Base-by-base conservation (phyloP, 1,140 invertebrate genomes). In the Batillaria attramentaria region DNA sequence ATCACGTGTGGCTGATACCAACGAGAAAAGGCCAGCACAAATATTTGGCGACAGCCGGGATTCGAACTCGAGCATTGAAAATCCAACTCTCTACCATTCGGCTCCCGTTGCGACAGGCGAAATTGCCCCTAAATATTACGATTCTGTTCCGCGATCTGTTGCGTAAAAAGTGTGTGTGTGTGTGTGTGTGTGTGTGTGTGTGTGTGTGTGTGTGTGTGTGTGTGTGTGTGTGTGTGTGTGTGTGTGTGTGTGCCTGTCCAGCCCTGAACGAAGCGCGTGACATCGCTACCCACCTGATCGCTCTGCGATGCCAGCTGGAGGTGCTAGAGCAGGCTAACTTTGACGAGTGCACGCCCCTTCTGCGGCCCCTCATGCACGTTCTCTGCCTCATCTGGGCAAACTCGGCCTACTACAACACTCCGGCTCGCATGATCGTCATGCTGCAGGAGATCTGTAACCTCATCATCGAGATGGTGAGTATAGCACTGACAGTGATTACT, bases 391-490 rank as follows among this genome's bases (percentile, higher is more conserved):
- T 97, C 24, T 99, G 97, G 97, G 93, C 94, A 20, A 94, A 96
- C 87, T 97, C 95, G 3, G 94, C 94, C 66, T 96, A 97, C 89
- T 98, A 98, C 90, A 96, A 97, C 86, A 95, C 94, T 81, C 96
- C 96, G 0, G 94, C 95, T 0, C 95, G 97, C 89, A 93, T 98
- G 70, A 97, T 98, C 85, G 95, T 97, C 43, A 91, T 99, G 62
- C 92, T 98, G 54, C 95, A 95, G 84, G 95, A 98, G 91, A 95
- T 98, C 79, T 95, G 95, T 87, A 98, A 99, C 92, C 91, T 98
- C 79, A 92, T 98, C 65, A 97, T 98, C 84, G 93, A 95, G 81
- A 81, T 81, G 82, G 91, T 91, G 78, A 68, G 81, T 70, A 42
- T 46, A 24, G 31, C 24, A 24, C 28, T n/a, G 3, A 13, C 5